A percentile compares a stretch with the other conserved stretches of the same genome.
phyloP scores from a whole-genome alignment of 2,113 vertebrate species.

The Aramus guarauna region DNA sequence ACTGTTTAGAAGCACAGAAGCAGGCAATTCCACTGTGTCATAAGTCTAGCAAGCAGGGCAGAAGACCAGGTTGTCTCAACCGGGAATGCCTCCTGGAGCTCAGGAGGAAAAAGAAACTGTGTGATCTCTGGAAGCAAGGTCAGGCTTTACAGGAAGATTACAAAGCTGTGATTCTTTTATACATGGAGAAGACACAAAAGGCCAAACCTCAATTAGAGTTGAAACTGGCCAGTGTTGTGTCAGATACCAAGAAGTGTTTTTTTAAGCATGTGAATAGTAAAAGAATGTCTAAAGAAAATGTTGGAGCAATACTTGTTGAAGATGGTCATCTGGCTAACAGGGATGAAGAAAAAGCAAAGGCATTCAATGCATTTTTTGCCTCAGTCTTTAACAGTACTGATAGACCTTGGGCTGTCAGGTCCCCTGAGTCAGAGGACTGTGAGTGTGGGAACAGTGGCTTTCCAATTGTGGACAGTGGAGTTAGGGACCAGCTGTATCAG shows the following conservation, averaged over 20 bases:
- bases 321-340: not conserved
- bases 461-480: not conserved
- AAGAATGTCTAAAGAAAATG: not conserved
- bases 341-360: not conserved
- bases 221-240: not conserved
- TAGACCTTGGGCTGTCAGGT: not conserved
- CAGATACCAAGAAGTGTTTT: not conserved
- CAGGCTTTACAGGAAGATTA: not conserved
- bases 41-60: not conserved
- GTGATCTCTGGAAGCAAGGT: not conserved
- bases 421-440: not conserved
- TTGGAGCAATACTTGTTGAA: not conserved
- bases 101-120: not conserved
- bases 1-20: not conserved
- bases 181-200: not conserved
- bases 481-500: not conserved
- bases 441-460: not conserved
- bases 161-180: not conserved
- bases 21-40: not conserved
- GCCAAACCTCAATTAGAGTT: not conserved
- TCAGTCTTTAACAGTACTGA: not conserved
- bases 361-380: not conserved
- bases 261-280: not conserved
- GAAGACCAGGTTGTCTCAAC: not conserved
- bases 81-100: not conserved